Base-by-base conservation (phyloP, 2,797 vertebrate species). In the Tenualosa thibaudeaui region DNA sequence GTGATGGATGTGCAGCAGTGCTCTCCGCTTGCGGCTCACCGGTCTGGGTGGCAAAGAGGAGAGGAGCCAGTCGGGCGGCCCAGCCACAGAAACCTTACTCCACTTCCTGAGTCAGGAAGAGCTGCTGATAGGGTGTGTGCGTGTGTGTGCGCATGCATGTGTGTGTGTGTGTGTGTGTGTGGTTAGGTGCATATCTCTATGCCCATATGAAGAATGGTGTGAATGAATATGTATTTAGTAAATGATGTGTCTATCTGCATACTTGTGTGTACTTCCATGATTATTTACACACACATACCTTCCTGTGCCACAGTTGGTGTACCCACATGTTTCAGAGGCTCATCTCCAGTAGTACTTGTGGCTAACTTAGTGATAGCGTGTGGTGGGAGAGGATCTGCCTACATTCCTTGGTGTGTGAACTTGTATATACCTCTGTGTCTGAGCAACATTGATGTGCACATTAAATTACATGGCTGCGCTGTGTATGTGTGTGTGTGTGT, bases 21-120 rank as follows among this genome's bases (percentile, higher is more conserved):
- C 68, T 75, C 68, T 13, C 31, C 37, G 40, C 24, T 75, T 31
- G 37, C 13, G 31, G 68, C 31, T 19, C 68, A 75, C 68, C 37
- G n/a, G 49, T 83, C n/a, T 86, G 85, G 49, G 65, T 22, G 85
- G 68, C 68, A 86, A 82, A 86, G 82, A 68, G 62, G 68, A 75
- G 68, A 89, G 87, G 84, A 88, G 87, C 85, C 87, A 86, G 87
- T 84, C 84, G 50, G 65, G 81, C 83, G 86, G 84, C 84, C 83
- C 40, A 17, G 82, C 87, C 83, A 81, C 83, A 86, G 87, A 87
- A 89, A 87, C 87, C 71, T 81, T 86, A 89, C 87, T 87, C 86
- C 84, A 78, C 62, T 89, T 89, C 88, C 88, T 89, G 87, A 86
- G 71, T 86, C 87, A 89, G 86, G 86, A 89, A 89, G 84, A 86